Conservation (phyloP, 2,113 vertebrate species). For the Otis tarda region DNA sequence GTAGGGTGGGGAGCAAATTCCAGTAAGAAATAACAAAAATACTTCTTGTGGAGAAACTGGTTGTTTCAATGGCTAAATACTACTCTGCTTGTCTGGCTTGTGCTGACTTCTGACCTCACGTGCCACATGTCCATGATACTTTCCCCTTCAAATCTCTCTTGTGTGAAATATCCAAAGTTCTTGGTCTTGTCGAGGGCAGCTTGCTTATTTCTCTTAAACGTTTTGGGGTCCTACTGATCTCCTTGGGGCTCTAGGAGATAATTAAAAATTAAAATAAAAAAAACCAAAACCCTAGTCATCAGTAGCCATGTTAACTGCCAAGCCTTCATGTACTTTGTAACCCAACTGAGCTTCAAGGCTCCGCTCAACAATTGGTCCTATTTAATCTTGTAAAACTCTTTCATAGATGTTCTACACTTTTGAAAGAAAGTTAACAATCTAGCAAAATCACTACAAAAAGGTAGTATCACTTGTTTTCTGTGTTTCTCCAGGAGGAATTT, state of each 20-base stretch:
- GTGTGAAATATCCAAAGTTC: not conserved
- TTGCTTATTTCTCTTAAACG: not conserved
- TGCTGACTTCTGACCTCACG: not conserved
- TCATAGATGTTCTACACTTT: not conserved
- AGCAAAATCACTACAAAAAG: not conserved
- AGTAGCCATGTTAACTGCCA: not conserved
- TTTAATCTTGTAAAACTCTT: not conserved
- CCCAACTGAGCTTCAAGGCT: not conserved
- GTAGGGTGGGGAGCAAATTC: not conserved
- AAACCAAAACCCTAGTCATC: not conserved
- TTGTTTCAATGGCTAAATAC: not conserved
- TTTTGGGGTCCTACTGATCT: not conserved
- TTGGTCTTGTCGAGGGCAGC: not conserved
- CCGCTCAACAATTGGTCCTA: not conserved
- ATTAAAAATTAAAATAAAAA: not conserved
- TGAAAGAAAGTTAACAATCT: not conserved
- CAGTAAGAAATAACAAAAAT: slow-evolving; percentile 40
- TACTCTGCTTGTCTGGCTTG: not conserved
- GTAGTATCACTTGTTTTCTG: not conserved
- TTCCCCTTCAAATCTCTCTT: not conserved
- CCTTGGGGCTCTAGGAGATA: not conserved
- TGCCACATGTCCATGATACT: fast-evolving
- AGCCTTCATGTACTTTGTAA: not conserved
- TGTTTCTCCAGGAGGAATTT: not conserved
- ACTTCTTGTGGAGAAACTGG: not conserved